Percentiles rank a stretch among this genome's conserved stretches.
phyloP scores from a whole-genome alignment of 1,140 invertebrate species.

The Sycobia sp. region DNA sequence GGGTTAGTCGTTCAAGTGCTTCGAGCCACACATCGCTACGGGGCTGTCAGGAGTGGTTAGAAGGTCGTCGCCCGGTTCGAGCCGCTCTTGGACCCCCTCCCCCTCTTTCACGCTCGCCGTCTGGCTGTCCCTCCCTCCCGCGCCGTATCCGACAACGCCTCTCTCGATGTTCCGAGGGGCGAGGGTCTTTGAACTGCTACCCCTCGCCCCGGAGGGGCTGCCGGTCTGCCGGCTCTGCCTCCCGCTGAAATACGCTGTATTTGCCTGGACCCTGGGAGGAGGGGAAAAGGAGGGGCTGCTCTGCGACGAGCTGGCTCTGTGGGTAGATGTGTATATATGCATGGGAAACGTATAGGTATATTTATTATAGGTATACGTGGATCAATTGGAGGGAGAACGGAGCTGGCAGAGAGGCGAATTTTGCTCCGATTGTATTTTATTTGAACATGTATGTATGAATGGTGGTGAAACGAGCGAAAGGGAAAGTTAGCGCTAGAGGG shows the following conservation, averaged over 20 bases:
- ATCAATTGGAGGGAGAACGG: neutral
- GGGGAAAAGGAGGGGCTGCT: neutral
- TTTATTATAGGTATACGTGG: too few species aligned
- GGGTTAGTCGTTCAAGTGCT: conserved; percentile 61
- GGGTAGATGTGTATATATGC: neutral
- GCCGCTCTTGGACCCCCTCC: neutral
- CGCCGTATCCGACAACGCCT: too few species aligned
- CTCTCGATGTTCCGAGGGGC: conserved; percentile 2
- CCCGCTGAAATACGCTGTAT: neutral
- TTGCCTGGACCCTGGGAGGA: too few species aligned
- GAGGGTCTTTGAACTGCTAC: conserved; percentile 24
- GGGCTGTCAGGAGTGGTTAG: conserved; percentile 50
- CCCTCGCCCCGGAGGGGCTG: neutral
- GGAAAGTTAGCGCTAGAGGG: too few species aligned
- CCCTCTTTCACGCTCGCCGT: conserved; percentile 3
- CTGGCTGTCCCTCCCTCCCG: too few species aligned
- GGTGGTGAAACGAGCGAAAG: too few species aligned
- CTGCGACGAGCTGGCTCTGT: neutral
- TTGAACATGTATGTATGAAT: too few species aligned
- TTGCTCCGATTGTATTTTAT: neutral
- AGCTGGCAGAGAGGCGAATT: neutral
- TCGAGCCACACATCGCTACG: conserved; percentile 59
- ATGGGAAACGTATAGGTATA: too few species aligned
- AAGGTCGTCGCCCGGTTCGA: conserved; percentile 40
- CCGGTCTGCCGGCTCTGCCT: neutral